These are phyloP conservation scores for Polyodon spathula DNA, from an alignment of 2,113 vertebrate species.

Conservation along the genomic window DNA sequence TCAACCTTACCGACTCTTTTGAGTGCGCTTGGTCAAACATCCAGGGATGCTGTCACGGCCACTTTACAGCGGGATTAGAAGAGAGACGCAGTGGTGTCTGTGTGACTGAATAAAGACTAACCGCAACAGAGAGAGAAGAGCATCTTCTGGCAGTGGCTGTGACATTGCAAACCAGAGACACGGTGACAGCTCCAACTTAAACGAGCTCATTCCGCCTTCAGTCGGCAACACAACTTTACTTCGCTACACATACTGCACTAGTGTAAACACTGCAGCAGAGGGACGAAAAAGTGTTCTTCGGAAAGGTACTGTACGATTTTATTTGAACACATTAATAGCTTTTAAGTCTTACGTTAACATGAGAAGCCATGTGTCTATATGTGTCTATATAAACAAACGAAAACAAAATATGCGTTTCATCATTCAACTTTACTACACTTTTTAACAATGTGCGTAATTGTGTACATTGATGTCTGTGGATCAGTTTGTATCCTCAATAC, in stretches of 20 bases:
- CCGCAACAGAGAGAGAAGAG: not conserved
- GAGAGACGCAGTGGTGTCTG: not conserved
- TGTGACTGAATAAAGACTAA: not conserved
- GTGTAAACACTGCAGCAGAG: too few relatives aligned
- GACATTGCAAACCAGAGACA: not conserved
- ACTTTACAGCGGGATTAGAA: constrained; percentile 7
- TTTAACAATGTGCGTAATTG: too few relatives aligned
- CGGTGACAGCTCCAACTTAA: not conserved
- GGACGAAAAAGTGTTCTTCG: not conserved
- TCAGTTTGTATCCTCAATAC: too few relatives aligned
- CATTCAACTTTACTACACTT: too few relatives aligned
- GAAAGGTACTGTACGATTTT: constrained; percentile 5
- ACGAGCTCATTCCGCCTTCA: not conserved
- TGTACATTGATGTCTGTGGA: too few relatives aligned
- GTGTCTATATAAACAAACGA: too few relatives aligned
- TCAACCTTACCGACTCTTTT: not conserved
- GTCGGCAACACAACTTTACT: constrained; percentile 6
- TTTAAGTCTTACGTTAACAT: too few relatives aligned
- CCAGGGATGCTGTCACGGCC: not conserved
- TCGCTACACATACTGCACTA: not conserved
- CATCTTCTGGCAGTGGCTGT: not conserved
- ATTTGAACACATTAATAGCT: too few relatives aligned
- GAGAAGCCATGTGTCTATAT: too few relatives aligned
- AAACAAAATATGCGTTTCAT: too few relatives aligned
- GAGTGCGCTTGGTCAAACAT: constrained; percentile 9